Evolutionary conservation across 1,140 invertebrate genomes (phyloP), one percentile per base, ranked within the genome.

Genomic region (Drosophila mayri): DNA sequence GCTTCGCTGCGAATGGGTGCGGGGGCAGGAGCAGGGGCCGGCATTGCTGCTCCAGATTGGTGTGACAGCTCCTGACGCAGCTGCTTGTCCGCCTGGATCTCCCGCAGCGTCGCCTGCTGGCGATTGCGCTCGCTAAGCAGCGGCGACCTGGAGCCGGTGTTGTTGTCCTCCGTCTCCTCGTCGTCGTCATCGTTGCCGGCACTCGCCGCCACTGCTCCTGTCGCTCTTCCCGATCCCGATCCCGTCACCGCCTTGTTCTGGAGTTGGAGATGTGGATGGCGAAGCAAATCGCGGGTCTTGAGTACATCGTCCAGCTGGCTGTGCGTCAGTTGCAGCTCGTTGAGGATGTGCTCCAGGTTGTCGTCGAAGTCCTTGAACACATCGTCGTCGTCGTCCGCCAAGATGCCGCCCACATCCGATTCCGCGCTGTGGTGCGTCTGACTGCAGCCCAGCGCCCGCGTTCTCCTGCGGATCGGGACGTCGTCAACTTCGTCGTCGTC

Each of bases 91-190:
- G 86, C 73, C 20, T 76, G 78, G 25, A 83, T 74, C 43, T 87
- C 72, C 14, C 84, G 71, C 16, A 65, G 54, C 9, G 64, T 72
- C 3, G 52, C 75, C 64, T 62, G 72, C 44, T 87, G 76, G 18
- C 77, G 77, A 50, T 91, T 84, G 9, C 77, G 80, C 18, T 67
- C 76, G 66, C 94, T 94, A 20, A 95, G 87, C 47, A 95, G 78
- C 1, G 94, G 94, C 1, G 94, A 95, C 37, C 94, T 87, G 0
- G 94, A 95, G 1, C 94, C 94, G 12, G 85, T 88, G 74, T 95
- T 95, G 64, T 94, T 94, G 79, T 95, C 94, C 61, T 95, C 94
- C 62, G 93, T 94, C 76, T 95, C 94, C 8, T 90, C 85, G 9
- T 90, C 85, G 10, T 90, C 85, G 14, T 88, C 82, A 0, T 62